Evolutionary conservation across 2,888 invertebrate species (phyloP), one percentile per base, ranked within the genome.

Genomic region (Fragum sueziense): DNA sequence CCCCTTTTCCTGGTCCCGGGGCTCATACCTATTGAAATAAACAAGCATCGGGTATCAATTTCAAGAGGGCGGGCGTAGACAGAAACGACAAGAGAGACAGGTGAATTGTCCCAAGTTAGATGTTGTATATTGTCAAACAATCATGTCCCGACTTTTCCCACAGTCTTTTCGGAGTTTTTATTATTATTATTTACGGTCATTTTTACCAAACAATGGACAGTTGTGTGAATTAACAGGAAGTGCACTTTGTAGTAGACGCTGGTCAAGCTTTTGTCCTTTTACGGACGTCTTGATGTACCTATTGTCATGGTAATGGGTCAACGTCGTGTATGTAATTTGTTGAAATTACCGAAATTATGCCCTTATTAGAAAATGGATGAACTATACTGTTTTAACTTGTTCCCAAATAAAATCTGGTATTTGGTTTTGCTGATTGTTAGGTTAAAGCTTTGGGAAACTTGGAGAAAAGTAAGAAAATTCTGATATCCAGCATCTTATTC

Each of bases 41-140:
- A 41, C 41, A 27, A 65, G 65, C 41, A 41, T 65, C 25, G 29
- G 33, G 68, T 82, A 78, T 82, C 78, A 72, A 61, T 82, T 76
- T 78, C 82, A 82, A 82, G 77, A 69, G 68, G 74, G 67, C 70
- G 70, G 65, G 37, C 33, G 80, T 80, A 80, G 76, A 80, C 74
- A 72, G 29, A 41, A 51, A 33, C 77, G 82, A 83, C 74, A 72
- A 34, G 65, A 51, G 33, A 74, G 82, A 83, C 82, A 83, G 75
- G 57, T 70, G 80, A 74, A 83, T 83, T 72, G 70, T 72, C 68
- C 61, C 70, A n/a, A 61, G 74, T 83, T 73, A 77, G 75, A 74
- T 77, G 75, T 77, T 83, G 79, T 83, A 75, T 77, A 75, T 77
- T 72, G 41, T 29, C 77, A 74, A 73, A 83, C 82, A 79, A 72